Percentiles rank a stretch among this genome's conserved stretches.
Evolutionary conservation across 2,888 invertebrate species (phyloP).

Genomic region (Scrobipalpa costella): DNA sequence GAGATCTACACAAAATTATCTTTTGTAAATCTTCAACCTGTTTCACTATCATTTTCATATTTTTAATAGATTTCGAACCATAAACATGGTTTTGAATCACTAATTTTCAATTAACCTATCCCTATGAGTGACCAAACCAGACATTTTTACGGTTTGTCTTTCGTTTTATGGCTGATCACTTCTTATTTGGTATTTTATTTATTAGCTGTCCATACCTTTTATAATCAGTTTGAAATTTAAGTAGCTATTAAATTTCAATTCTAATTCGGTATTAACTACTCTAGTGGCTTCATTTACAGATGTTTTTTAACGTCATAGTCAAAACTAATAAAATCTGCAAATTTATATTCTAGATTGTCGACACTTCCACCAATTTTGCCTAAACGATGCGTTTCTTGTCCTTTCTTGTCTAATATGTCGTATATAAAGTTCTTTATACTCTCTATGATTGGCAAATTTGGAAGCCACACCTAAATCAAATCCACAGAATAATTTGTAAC

Average conservation of each 20-base stretch:
- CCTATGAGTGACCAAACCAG: neutral
- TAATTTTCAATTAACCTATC: slow-evolving; percentile 17
- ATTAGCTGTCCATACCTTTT: neutral
- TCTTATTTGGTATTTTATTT: slow-evolving; percentile 15
- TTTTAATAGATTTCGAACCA: neutral
- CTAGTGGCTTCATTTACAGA: neutral
- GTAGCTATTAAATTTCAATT: slow-evolving; percentile 6
- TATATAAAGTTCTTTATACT: neutral
- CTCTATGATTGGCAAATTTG: slow-evolving; percentile 1
- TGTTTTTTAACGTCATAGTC: neutral
- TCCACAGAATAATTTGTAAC: slow-evolving; percentile 6
- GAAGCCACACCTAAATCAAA: slow-evolving; percentile 18
- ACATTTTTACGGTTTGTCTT: slow-evolving; percentile 9
- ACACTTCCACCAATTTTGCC: neutral
- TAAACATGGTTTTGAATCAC: slow-evolving; percentile 19
- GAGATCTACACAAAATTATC: too few species aligned
- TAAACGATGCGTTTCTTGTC: neutral
- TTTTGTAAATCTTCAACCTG: too few species aligned
- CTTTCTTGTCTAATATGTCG: neutral
- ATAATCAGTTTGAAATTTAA: neutral
- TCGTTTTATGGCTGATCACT: slow-evolving; percentile 14
- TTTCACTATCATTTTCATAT: neutral
- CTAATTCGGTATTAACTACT: neutral
- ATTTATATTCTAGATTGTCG: neutral
- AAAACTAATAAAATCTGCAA: neutral